Percentiles rank a stretch among this genome's conserved stretches.
These are phyloP conservation scores for Scyliorhinus canicula DNA, from an alignment of 2,797 vertebrate species.

Conservation along the genomic window DNA sequence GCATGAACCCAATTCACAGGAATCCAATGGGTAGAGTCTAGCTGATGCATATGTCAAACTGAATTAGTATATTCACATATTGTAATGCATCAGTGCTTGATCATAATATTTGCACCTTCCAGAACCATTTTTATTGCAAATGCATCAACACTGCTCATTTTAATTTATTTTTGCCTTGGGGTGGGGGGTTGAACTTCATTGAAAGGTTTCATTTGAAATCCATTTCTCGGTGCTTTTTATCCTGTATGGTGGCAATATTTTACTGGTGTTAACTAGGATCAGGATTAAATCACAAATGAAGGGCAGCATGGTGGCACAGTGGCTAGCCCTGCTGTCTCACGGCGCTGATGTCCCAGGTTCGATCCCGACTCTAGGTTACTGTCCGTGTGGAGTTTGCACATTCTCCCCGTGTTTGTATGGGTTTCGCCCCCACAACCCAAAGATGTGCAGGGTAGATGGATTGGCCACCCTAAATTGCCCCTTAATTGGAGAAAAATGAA, in stretches of 20 bases:
- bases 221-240: not conserved
- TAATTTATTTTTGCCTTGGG: not conserved
- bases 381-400: too few species aligned
- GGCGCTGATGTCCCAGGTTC: too few species aligned
- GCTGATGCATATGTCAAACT: not conserved
- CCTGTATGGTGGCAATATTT: not conserved
- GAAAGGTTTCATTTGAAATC: not conserved
- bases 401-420: too few species aligned
- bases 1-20: too few species aligned
- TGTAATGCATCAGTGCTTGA: not conserved
- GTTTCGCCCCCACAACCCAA: too few species aligned
- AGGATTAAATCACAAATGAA: not conserved
- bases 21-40: not conserved
- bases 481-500: too few species aligned
- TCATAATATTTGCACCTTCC: not conserved
- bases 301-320: too few species aligned
- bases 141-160: not conserved
- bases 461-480: too few species aligned
- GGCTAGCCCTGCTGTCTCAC: too few species aligned
- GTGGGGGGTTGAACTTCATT: not conserved
- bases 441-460: too few species aligned
- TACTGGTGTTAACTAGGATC: not conserved
- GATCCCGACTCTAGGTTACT: too few species aligned
- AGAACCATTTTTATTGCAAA: not conserved
- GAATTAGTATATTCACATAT: not conserved